phyloP scores from a whole-genome alignment of 2,888 invertebrate genomes.

The Subacronicta megacephala region DNA sequence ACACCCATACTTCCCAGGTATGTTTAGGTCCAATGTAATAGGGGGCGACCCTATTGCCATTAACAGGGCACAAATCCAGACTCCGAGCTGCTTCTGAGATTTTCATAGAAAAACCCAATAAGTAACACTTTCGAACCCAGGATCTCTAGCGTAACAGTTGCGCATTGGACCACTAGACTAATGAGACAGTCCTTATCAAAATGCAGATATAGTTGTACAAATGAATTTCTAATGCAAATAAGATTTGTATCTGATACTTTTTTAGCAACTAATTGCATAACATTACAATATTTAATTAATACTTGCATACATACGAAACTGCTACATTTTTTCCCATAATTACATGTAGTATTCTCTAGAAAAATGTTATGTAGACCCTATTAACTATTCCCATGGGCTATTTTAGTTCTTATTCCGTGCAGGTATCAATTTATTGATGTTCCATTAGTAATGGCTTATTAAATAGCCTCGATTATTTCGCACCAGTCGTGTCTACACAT shows the following conservation, averaged over 20 bases:
- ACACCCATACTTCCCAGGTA: no score
- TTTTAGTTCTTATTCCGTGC: constrained; percentile 54
- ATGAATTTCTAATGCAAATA: constrained; percentile 7
- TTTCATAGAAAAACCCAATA: no score
- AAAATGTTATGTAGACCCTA: constrained; percentile 25
- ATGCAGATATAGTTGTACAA: not conserved
- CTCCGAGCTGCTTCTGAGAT: no score
- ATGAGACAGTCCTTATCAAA: no score
- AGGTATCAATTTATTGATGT: constrained; percentile 56
- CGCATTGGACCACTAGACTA: no score
- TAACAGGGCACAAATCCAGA: no score
- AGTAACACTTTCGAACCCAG: no score
- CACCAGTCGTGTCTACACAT: constrained; percentile 61
- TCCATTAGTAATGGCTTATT: constrained; percentile 52
- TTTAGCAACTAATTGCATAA: constrained; percentile 22
- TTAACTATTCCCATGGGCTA: constrained; percentile 35
- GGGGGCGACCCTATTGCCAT: no score
- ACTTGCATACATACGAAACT: constrained; percentile 23
- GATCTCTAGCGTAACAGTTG: no score
- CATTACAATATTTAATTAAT: constrained; percentile 35
- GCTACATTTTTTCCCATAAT: constrained; percentile 32
- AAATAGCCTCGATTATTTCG: constrained; percentile 65
- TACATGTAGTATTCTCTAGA: constrained; percentile 29
- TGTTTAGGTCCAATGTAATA: no score
- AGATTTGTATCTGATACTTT: constrained; percentile 10